Conservation (phyloP, 2,888 invertebrate genomes). For the Dioctria rufipes region DNA sequence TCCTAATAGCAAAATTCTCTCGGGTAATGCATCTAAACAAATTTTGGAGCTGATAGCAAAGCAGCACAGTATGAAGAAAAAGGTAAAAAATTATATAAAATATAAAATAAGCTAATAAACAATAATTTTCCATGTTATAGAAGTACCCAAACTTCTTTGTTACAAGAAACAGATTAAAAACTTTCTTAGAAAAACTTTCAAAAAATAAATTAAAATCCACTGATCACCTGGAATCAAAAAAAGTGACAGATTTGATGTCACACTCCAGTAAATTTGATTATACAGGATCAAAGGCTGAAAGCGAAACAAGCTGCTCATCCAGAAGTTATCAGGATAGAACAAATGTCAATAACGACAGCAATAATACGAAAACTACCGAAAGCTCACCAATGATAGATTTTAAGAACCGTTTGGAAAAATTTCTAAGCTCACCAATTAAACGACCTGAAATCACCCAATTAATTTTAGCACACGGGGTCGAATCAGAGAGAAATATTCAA, state of each 20-base stretch:
- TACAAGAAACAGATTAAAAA: conserved; percentile 66
- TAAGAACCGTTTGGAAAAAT: conserved; percentile 64
- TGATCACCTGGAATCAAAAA: background rate
- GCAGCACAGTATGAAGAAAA: conserved; percentile 16
- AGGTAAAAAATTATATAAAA: conserved; percentile 22
- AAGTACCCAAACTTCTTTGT: conserved; percentile 65
- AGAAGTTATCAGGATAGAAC: background rate
- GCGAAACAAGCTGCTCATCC: background rate
- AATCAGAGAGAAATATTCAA: background rate
- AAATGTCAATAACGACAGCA: background rate
- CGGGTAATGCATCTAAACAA: conserved; percentile 5
- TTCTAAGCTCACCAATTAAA: conserved; percentile 63
- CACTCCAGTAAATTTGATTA: background rate
- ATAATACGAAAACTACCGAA: background rate
- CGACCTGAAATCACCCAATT: conserved; percentile 56
- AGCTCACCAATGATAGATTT: conserved; percentile 58
- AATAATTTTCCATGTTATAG: conserved; percentile 58
- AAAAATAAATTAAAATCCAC: conserved; percentile 56
- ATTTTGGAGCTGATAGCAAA: conserved; percentile 23
- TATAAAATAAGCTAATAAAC: background rate
- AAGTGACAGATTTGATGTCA: background rate
- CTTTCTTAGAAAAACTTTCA: conserved; percentile 66
- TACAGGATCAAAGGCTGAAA: background rate
- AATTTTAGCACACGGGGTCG: background rate
- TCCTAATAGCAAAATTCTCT: conserved; percentile 26